phyloP scores from a whole-genome alignment of 35 echinoderm and acorn worm genomes.

The Strongylocentrotus purpuratus region DNA sequence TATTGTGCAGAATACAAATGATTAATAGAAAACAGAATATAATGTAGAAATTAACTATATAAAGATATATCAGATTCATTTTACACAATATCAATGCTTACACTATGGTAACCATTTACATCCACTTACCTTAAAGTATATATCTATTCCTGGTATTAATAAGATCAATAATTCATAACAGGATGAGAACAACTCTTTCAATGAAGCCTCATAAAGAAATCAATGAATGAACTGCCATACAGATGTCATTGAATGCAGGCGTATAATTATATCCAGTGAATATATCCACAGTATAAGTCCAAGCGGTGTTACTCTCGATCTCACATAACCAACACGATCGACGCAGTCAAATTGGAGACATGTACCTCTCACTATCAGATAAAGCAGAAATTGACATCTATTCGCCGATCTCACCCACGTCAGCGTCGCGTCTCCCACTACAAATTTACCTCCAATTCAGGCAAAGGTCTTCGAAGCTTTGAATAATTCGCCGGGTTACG shows the following conservation, averaged over 20 bases:
- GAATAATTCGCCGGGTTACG: background rate
- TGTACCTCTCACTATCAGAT: background rate
- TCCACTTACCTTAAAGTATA: too few species aligned
- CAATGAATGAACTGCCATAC: background rate
- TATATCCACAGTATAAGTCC: conserved; percentile 9
- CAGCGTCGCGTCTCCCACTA: background rate
- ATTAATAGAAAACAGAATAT: too few species aligned
- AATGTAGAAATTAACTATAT: too few species aligned
- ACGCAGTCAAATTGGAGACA: background rate
- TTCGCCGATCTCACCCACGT: background rate
- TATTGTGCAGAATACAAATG: too few species aligned
- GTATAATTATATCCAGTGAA: background rate
- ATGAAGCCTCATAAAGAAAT: background rate
- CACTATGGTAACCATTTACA: too few species aligned
- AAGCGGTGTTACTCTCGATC: background rate
- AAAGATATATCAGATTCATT: too few species aligned
- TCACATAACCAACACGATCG: background rate
- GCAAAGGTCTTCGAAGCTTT: background rate
- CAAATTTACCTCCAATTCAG: background rate
- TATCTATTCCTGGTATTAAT: too few species aligned
- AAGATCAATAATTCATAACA: too few species aligned
- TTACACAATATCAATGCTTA: too few species aligned
- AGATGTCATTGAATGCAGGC: background rate
- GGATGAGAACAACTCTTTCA: background rate
- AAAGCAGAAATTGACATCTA: background rate